Evolutionary conservation across 2,113 vertebrate species (phyloP).

Genomic region (Leucopsar rothschildi): DNA sequence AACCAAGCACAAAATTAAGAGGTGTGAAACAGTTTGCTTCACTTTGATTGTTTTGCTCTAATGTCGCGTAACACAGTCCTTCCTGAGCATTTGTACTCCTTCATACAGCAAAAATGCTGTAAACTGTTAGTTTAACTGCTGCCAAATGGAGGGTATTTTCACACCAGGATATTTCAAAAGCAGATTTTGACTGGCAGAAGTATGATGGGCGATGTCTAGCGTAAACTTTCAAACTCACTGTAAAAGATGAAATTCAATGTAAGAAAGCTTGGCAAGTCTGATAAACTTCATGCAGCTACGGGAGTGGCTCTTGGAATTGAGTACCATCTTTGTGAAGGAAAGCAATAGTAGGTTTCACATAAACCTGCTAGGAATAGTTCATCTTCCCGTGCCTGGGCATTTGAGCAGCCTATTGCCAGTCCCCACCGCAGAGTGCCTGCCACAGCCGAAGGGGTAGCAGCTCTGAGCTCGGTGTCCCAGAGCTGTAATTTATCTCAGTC

Average conservation of each 20-base stretch:
- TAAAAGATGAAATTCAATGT: not conserved
- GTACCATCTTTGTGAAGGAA: not conserved
- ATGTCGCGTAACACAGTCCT: not conserved
- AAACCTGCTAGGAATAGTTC: not conserved
- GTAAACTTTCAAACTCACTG: not conserved
- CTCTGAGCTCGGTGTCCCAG: not conserved
- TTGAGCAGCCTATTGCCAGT: not conserved
- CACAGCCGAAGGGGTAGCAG: not conserved
- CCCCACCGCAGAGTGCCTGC: rapidly evolving
- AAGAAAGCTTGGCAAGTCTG: not conserved
- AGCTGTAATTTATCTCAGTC: not conserved
- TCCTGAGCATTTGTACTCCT: not conserved
- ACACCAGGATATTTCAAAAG: not conserved
- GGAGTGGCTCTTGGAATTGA: not conserved
- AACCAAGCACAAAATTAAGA: not conserved
- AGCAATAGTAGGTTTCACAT: not conserved
- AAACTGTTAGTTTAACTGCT: not conserved
- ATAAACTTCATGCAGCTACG: not conserved
- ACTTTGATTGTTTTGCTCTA: not conserved
- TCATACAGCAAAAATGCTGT: not conserved
- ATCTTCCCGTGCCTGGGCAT: not conserved
- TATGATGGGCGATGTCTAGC: not conserved
- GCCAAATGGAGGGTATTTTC: not conserved
- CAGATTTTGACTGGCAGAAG: not conserved
- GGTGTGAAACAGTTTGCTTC: not conserved